Evolutionary conservation across 2,113 vertebrate species (phyloP).

Genomic region (Saccopteryx bilineata): DNA sequence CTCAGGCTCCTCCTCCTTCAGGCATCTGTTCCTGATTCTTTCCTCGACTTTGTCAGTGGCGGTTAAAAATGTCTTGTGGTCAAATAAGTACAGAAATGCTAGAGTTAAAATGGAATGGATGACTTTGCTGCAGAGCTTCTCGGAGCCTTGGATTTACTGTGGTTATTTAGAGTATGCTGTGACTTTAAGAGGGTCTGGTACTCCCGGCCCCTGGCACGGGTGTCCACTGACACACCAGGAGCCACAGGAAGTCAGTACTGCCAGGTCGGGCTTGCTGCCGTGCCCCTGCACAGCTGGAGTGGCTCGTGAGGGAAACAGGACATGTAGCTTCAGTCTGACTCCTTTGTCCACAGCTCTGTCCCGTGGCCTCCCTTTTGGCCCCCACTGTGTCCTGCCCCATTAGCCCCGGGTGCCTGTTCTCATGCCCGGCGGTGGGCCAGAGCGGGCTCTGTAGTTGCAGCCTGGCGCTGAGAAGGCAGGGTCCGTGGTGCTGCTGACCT

Average conservation of each 20-base stretch:
- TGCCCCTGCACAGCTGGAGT: background rate
- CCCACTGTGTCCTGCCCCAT: background rate
- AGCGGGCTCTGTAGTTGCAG: background rate
- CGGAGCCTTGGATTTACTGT: background rate
- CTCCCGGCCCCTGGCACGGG: background rate
- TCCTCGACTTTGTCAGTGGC: background rate
- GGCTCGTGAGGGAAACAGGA: background rate
- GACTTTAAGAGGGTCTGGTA: background rate
- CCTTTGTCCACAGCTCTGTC: background rate
- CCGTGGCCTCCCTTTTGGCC: background rate
- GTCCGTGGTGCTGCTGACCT: accelerated
- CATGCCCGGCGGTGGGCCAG: background rate
- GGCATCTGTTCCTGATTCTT: background rate
- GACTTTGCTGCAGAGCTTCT: background rate
- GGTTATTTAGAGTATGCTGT: background rate
- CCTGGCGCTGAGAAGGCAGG: background rate
- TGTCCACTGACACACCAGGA: background rate
- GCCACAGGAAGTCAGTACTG: accelerated
- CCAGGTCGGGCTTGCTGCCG: too few relatives aligned
- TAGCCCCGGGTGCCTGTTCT: background rate
- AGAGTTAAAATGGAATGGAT: background rate
- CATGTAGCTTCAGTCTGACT: accelerated
- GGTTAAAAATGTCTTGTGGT: background rate
- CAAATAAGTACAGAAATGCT: background rate
- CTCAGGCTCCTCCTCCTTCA: background rate